Evolutionary conservation across 2,797 vertebrate genomes (phyloP).

Genomic region (Sphaeramia orbicularis): DNA sequence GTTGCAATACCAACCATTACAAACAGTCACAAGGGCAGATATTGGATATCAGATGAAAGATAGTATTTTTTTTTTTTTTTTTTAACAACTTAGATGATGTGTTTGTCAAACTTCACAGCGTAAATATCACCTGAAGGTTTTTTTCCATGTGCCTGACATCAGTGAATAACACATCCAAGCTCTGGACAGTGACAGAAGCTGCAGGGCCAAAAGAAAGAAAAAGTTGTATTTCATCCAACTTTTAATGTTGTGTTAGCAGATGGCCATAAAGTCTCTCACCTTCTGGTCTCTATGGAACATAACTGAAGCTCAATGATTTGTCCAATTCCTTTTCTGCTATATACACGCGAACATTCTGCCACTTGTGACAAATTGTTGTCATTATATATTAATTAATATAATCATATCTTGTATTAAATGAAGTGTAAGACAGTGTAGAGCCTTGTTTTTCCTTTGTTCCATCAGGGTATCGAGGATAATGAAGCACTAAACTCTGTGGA

Average conservation of each 20-base stretch:
- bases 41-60: slow-evolving; percentile 30
- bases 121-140: slow-evolving; percentile 40
- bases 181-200: slow-evolving; percentile 38
- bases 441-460: too few species aligned
- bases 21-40: slow-evolving; percentile 4
- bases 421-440: not conserved
- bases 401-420: slow-evolving; percentile 10
- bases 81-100: slow-evolving; percentile 37
- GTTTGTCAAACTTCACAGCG: slow-evolving; percentile 48
- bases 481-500: too few species aligned
- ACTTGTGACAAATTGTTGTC: slow-evolving; percentile 10
- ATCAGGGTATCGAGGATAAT: too few species aligned
- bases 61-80: not conserved
- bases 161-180: slow-evolving; percentile 40
- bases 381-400: slow-evolving; percentile 28
- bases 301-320: slow-evolving; percentile 4
- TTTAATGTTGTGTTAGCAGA: slow-evolving; percentile 21
- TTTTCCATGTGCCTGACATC: slow-evolving; percentile 44
- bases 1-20: not conserved
- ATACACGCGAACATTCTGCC: not conserved
- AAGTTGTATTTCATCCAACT: slow-evolving; percentile 32
- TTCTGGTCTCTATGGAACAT: slow-evolving; percentile 4
- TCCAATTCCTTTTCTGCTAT: slow-evolving; percentile 2
- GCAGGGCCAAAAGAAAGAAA: slow-evolving; percentile 38
- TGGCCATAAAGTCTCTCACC: slow-evolving; percentile 5